Evolutionary conservation across 2,797 vertebrate genomes (phyloP), one percentile per base, ranked within the genome.

Genomic region (Manis pentadactyla): DNA sequence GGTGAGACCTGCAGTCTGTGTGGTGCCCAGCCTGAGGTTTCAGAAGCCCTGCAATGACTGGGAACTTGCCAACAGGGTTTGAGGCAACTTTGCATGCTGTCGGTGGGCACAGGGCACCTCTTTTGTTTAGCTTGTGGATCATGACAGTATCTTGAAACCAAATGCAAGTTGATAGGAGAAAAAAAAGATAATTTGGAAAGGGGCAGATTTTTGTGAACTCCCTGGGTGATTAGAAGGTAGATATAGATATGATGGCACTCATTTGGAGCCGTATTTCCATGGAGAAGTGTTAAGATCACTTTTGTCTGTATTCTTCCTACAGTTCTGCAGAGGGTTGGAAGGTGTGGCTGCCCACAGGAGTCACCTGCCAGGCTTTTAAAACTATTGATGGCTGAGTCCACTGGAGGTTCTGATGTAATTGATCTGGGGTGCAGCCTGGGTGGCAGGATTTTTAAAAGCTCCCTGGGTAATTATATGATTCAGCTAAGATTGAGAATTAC

Each of bases 131-230:
- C 59, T 93, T 57, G 31, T 63, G 19, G 53, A 6, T 51, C 31
- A 71, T 49, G 46, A 29, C 15, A 57, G 0, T 79, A 25, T 92
- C 57, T 53, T 91, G n/a, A 96, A 95, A 90, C 37, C 82, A 75
- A 87, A 57, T 81, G 63, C 39, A 87, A 91, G 61, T 7, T 88
- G 53, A 57, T 71, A 46, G 55, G 13, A 83, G 84, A 79, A 74
- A 51, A 63, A 39, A 31, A 46, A 46, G 34, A 29, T 69, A 25
- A 46, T 46, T 68, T 78, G 74, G 53, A 87, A 68, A 66, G 46
- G 68, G 14, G 31, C 87, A 39, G 64, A 39, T 74, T 78, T 84
- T 46, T 51, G n/a, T 75, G n/a, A 87, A 61, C 46, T 63, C 31
- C 53, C 39, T 39, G 19, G 15, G 8, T 59, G 13, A 46, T 12